Percentiles rank a stretch among this genome's conserved stretches.
Evolutionary conservation across 2,113 vertebrate species (phyloP).

Genomic region (Pantherophis guttatus): DNA sequence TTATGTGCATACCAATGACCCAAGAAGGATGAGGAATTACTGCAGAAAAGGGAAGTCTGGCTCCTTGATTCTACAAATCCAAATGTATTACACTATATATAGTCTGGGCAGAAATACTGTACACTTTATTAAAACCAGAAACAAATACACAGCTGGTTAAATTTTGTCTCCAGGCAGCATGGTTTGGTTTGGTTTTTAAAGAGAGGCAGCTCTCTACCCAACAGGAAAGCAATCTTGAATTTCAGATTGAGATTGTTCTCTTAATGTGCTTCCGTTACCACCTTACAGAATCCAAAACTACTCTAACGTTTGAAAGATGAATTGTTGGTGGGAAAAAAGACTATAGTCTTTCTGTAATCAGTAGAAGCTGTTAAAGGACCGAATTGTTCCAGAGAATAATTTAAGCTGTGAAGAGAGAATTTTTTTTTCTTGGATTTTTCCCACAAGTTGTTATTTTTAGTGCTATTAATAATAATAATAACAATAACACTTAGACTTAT

Average conservation of each 20-base stretch:
- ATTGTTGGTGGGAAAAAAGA: too few species aligned
- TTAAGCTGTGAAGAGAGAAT: background rate
- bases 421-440: background rate
- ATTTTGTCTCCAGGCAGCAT: background rate
- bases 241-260: too few species aligned
- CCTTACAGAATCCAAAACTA: too few species aligned
- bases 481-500: too few species aligned
- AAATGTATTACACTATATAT: background rate
- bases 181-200: too few species aligned
- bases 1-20: background rate
- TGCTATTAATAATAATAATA: too few species aligned
- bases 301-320: too few species aligned
- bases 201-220: background rate
- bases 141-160: background rate
- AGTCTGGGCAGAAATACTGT: background rate
- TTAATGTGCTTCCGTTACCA: too few species aligned
- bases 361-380: too few species aligned
- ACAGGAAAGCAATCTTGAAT: too few species aligned
- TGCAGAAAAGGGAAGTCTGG: background rate
- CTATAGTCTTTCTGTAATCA: too few species aligned
- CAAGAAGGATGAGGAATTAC: background rate
- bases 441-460: background rate
- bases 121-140: background rate
- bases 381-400: background rate
- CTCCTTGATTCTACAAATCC: background rate